Evolutionary conservation across 2,888 invertebrate species (phyloP).

Genomic region (Noctua fimbriata): DNA sequence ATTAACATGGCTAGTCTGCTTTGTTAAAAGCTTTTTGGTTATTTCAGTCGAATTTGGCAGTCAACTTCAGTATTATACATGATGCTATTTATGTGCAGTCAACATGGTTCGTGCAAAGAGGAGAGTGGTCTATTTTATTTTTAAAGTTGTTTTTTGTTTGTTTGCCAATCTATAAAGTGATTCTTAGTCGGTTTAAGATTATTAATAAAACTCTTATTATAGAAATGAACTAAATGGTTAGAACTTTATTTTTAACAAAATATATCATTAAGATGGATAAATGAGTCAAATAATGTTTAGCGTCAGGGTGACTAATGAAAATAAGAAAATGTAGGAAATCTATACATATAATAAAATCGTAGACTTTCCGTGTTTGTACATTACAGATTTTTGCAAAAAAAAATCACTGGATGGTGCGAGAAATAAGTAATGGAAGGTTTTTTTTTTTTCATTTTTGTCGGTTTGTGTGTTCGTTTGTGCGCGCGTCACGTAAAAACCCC

Average conservation of each 20-base stretch:
- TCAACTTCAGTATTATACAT: too few relatives aligned
- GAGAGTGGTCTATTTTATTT: background rate
- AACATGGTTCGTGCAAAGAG: background rate
- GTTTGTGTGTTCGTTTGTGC: too few relatives aligned
- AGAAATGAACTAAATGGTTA: background rate
- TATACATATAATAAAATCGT: too few relatives aligned
- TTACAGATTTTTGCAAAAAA: too few relatives aligned
- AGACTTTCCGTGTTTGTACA: too few relatives aligned
- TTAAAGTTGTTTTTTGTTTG: background rate
- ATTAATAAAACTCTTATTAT: background rate
- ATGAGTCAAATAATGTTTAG: background rate
- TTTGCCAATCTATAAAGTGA: background rate
- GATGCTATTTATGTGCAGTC: background rate
- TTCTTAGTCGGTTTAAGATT: background rate
- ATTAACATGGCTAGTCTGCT: background rate
- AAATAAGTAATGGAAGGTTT: too few relatives aligned
- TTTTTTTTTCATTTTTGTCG: too few relatives aligned
- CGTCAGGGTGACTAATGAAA: background rate
- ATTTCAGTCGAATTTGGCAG: background rate
- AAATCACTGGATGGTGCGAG: too few relatives aligned
- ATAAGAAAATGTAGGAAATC: background rate
- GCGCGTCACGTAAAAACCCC: too few relatives aligned
- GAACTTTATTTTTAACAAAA: background rate
- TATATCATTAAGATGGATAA: background rate
- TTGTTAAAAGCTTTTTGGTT: background rate